Evolutionary conservation across 2,888 invertebrate genomes (phyloP).

Genomic region (Cactoblastis cactorum): DNA sequence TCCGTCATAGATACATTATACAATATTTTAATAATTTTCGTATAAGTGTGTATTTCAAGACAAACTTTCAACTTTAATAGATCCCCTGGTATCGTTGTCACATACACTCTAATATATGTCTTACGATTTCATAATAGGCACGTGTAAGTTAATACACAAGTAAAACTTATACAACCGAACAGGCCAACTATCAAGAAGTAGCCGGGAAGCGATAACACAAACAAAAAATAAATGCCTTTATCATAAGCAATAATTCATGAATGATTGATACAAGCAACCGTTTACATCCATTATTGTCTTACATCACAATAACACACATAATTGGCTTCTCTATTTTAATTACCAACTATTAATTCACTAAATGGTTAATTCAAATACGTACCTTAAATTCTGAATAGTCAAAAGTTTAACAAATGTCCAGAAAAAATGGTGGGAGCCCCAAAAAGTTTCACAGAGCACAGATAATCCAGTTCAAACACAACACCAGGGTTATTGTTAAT

Average conservation of each 20-base stretch:
- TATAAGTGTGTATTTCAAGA: not conserved
- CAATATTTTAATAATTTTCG: not conserved
- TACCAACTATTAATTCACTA: not conserved
- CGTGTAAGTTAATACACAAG: slow-evolving; percentile 9
- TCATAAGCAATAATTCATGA: slow-evolving; percentile 10
- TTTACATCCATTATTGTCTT: slow-evolving; percentile 4
- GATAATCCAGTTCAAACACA: slow-evolving; percentile 65
- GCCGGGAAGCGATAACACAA: slow-evolving; percentile 32
- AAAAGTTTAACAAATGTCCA: slow-evolving; percentile 49
- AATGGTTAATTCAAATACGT: slow-evolving; percentile 31
- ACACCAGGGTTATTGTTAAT: slow-evolving; percentile 44
- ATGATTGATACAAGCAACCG: slow-evolving; percentile 3
- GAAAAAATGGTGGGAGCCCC: slow-evolving; percentile 36
- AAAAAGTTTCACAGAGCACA: slow-evolving; percentile 48
- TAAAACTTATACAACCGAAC: not conserved
- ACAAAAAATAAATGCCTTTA: slow-evolving; percentile 18
- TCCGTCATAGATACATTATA: not conserved
- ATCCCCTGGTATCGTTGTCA: slow-evolving; percentile 12
- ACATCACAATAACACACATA: not conserved
- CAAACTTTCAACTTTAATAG: not conserved
- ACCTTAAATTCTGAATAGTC: slow-evolving; percentile 48
- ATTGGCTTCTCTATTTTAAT: slow-evolving; percentile 10
- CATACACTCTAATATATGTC: slow-evolving; percentile 8
- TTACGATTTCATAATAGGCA: slow-evolving; percentile 6
- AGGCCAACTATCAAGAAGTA: slow-evolving; percentile 15